These are phyloP conservation scores for Sphaerophoria rueppellii DNA, from an alignment of 2,888 invertebrate species.

Conservation along the genomic window DNA sequence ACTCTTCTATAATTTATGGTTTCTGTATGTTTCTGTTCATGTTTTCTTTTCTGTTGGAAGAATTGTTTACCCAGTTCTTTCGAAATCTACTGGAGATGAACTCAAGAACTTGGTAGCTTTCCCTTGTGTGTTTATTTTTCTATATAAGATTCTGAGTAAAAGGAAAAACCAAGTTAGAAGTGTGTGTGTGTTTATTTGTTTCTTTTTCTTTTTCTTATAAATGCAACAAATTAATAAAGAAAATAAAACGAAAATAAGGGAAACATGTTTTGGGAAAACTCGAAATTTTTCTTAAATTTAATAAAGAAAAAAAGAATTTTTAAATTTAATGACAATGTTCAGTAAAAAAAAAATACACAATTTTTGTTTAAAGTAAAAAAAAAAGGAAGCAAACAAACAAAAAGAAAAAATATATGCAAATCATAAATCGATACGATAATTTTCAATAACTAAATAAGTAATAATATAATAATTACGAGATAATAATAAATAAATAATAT, in stretches of 20 bases:
- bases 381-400: constrained; percentile 12
- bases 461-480: constrained; percentile 8
- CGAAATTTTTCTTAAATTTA: constrained; percentile 71
- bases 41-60: constrained; percentile 56
- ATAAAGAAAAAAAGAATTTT: constrained; percentile 71
- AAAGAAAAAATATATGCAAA: constrained; percentile 36
- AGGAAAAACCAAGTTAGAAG: constrained; percentile 48
- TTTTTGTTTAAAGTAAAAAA: constrained; percentile 24
- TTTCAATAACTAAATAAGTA: constrained; percentile 49
- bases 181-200: constrained; percentile 56
- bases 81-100: constrained; percentile 32
- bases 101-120: constrained; percentile 58
- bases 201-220: constrained; percentile 39
- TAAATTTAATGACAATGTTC: constrained; percentile 37
- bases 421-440: constrained; percentile 49
- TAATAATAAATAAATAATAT: constrained; percentile 71
- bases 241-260: constrained; percentile 23
- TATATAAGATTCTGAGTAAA: constrained; percentile 35
- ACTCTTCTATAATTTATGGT: constrained; percentile 63
- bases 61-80: constrained; percentile 55
- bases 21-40: constrained; percentile 23
- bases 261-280: constrained; percentile 55
- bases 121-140: constrained; percentile 53
- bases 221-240: constrained; percentile 67
- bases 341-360: constrained; percentile 36